Percentiles rank a stretch among this genome's conserved stretches.
These are phyloP conservation scores for Globodera rostochiensis DNA, from an alignment of 1,140 invertebrate genomes.

Conservation along the genomic window DNA sequence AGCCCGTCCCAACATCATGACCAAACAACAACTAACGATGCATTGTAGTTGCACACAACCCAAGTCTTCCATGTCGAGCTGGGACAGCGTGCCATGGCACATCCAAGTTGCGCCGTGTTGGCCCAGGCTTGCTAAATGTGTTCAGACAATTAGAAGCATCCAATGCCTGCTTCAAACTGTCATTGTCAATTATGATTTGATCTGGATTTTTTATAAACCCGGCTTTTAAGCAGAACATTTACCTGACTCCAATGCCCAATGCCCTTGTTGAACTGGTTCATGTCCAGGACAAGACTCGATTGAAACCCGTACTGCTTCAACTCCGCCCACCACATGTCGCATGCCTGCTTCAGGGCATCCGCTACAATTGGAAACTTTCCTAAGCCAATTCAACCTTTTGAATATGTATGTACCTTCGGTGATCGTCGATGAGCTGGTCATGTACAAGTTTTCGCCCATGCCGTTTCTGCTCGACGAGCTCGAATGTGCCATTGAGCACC, in stretches of 20 bases:
- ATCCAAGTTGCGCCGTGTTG: not conserved
- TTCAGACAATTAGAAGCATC: too few relatives aligned
- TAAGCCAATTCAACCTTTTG: not conserved
- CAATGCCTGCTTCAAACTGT: too few relatives aligned
- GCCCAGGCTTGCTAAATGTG: constrained; percentile 9
- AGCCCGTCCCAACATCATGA: not conserved
- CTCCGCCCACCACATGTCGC: constrained; percentile 10
- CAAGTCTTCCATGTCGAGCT: not conserved
- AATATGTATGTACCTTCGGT: constrained; percentile 1
- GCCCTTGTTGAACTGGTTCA: constrained; percentile 12
- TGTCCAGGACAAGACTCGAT: constrained; percentile 9
- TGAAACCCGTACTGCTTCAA: constrained; percentile 5
- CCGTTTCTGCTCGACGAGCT: not conserved
- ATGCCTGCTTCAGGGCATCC: not conserved
- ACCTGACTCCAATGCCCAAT: constrained; percentile 25
- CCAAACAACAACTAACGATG: not conserved
- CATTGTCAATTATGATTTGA: too few relatives aligned
- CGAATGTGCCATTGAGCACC: constrained; percentile 5
- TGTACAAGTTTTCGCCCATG: constrained; percentile 17
- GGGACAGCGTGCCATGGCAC: not conserved
- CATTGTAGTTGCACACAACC: constrained; percentile 15
- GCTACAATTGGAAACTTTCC: not conserved
- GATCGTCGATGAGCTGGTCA: not conserved
- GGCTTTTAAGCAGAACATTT: too few relatives aligned
- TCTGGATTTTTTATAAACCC: too few relatives aligned